Percentiles rank a stretch among this genome's conserved stretches.
Conservation (phyloP, 53 echinoderm and acorn worm species). For the Arbacia lixula region DNA sequence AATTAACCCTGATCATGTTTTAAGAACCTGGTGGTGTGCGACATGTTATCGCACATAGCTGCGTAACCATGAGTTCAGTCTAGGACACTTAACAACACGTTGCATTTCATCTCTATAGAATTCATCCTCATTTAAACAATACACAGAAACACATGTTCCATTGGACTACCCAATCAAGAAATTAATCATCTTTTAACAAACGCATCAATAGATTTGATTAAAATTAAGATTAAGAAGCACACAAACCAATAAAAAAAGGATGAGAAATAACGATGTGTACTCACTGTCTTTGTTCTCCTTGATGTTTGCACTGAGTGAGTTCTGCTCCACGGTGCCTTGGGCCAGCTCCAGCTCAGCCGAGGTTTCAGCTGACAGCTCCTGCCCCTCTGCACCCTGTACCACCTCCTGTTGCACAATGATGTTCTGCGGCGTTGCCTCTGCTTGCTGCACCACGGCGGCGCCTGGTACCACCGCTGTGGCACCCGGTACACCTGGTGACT, state of each 20-base stretch:
- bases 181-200: neutral
- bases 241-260: conserved; percentile 7
- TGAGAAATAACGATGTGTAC: neutral
- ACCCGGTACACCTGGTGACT: too few species aligned
- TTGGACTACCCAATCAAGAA: too few species aligned
- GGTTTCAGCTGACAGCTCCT: too few species aligned
- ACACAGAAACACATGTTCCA: too few species aligned
- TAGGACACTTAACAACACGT: too few species aligned
- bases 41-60: too few species aligned
- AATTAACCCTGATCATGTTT: too few species aligned
- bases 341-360: conserved; percentile 5
- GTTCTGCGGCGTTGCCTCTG: conserved; percentile 29
- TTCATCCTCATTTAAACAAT: too few species aligned
- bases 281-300: conserved; percentile 54
- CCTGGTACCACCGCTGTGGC: neutral
- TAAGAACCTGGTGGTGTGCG: too few species aligned
- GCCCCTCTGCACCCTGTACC: neutral
- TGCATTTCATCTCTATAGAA: too few species aligned
- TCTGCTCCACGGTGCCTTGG: conserved; percentile 36
- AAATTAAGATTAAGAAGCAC: neutral
- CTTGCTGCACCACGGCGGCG: neutral
- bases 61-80: too few species aligned
- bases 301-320: conserved; percentile 28
- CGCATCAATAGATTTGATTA: neutral
- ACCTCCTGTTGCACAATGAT: neutral